Conservation (phyloP, 2,888 invertebrate genomes). For the Mythimna ferrago region DNA sequence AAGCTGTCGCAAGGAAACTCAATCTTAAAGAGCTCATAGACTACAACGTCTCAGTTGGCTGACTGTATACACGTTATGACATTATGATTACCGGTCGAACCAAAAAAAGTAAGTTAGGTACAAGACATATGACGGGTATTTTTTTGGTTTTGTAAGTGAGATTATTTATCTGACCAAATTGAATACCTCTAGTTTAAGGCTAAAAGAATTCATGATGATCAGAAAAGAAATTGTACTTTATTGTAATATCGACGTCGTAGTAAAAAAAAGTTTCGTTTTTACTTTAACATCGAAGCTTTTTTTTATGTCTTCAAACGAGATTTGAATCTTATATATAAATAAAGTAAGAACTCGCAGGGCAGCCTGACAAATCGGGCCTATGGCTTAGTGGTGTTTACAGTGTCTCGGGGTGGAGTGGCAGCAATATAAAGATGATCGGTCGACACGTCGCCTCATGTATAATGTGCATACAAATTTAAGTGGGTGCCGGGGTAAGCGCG, state of each 20-base stretch:
- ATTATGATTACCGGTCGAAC: too few species aligned
- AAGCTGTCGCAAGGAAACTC: too few species aligned
- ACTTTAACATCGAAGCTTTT: neutral
- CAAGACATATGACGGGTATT: too few species aligned
- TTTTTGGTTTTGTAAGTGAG: too few species aligned
- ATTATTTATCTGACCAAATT: neutral
- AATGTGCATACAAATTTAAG: constrained; percentile 88
- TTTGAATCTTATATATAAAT: constrained; percentile 51
- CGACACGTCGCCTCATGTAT: constrained; percentile 86
- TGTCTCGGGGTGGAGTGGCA: constrained; percentile 72
- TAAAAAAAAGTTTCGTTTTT: neutral
- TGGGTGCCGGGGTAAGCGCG: constrained; percentile 68
- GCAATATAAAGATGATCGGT: constrained; percentile 86
- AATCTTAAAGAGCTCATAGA: too few species aligned
- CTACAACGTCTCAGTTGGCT: too few species aligned
- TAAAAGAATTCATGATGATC: constrained; percentile 5
- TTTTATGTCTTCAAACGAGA: constrained; percentile 21
- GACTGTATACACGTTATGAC: too few species aligned
- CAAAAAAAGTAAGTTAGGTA: too few species aligned
- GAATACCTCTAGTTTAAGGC: neutral
- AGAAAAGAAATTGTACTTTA: neutral
- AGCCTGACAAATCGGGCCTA: constrained; percentile 70
- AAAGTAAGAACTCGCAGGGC: constrained; percentile 40
- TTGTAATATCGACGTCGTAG: neutral
- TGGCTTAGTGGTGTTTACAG: constrained; percentile 76